Evolutionary conservation across 2,113 vertebrate genomes (phyloP).

Genomic region (Pionites leucogaster): DNA sequence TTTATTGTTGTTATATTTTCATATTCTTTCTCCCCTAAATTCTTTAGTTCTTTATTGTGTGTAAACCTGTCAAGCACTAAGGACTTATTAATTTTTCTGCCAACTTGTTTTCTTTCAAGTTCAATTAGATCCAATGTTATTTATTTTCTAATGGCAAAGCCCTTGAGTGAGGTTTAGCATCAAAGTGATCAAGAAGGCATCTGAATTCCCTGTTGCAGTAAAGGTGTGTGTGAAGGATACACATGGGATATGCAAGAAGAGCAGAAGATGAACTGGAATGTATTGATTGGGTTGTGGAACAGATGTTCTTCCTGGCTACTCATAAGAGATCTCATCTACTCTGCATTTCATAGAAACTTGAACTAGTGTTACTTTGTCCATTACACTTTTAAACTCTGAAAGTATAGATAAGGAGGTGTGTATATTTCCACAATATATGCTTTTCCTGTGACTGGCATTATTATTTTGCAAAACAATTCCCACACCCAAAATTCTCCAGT

Average conservation of each 20-base stretch:
- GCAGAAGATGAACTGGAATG: not conserved
- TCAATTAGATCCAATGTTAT: not conserved
- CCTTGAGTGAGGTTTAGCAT: not conserved
- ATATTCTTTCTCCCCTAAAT: not conserved
- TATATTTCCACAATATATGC: not conserved
- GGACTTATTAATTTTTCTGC: not conserved
- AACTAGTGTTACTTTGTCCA: not conserved
- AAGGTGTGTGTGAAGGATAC: not conserved
- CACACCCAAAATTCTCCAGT: not conserved
- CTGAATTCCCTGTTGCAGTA: not conserved
- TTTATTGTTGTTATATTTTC: not conserved
- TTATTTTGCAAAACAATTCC: not conserved
- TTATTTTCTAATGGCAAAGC: slow-evolving; percentile 19
- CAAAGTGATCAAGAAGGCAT: not conserved
- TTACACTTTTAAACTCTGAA: not conserved
- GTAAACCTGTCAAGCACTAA: not conserved
- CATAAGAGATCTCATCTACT: not conserved
- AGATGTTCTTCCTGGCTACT: slow-evolving; percentile 9
- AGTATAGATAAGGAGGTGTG: not conserved
- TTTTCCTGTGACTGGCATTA: not conserved
- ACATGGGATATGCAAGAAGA: not conserved
- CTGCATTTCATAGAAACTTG: not conserved
- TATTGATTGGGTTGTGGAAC: not conserved
- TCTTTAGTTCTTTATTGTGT: not conserved
- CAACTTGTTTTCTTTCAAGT: not conserved